Conservation (phyloP, 2,888 invertebrate species). For the Hemicrepidius hirtus region DNA sequence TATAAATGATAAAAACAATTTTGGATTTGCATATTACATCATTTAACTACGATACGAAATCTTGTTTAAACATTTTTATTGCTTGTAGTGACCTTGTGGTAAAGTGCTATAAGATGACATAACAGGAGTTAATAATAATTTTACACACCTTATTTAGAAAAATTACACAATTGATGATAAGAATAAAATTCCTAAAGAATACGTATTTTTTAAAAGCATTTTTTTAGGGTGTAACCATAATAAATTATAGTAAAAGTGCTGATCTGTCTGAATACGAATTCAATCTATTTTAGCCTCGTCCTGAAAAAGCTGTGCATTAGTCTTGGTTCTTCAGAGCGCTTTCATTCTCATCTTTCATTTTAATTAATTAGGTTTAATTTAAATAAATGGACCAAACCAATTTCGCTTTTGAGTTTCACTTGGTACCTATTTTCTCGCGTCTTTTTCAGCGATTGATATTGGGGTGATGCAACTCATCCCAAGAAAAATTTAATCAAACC, state of each 20-base stretch:
- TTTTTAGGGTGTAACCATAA: constrained; percentile 25
- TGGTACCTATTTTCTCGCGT: constrained; percentile 1
- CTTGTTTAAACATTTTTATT: constrained; percentile 13
- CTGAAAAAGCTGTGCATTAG: constrained; percentile 37
- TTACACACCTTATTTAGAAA: background rate
- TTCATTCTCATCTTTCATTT: constrained; percentile 34
- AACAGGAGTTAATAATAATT: background rate
- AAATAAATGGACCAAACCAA: constrained; percentile 36
- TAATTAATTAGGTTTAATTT: constrained; percentile 45
- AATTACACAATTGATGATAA: too few relatives aligned
- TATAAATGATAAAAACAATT: background rate
- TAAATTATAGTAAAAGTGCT: constrained; percentile 37
- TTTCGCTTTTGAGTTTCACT: constrained; percentile 6
- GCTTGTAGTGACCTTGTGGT: constrained; percentile 4
- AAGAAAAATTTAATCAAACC: constrained; percentile 8
- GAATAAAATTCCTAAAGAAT: too few relatives aligned
- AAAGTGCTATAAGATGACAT: background rate
- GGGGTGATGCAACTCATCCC: background rate
- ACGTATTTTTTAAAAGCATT: constrained; percentile 12
- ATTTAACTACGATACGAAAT: constrained; percentile 1
- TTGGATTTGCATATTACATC: background rate
- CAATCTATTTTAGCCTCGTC: constrained; percentile 33
- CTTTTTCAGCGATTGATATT: background rate
- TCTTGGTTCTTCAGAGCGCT: constrained; percentile 38
- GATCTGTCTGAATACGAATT: constrained; percentile 39